Conservation (phyloP, 2,797 vertebrate genomes). For the Alca torda region DNA sequence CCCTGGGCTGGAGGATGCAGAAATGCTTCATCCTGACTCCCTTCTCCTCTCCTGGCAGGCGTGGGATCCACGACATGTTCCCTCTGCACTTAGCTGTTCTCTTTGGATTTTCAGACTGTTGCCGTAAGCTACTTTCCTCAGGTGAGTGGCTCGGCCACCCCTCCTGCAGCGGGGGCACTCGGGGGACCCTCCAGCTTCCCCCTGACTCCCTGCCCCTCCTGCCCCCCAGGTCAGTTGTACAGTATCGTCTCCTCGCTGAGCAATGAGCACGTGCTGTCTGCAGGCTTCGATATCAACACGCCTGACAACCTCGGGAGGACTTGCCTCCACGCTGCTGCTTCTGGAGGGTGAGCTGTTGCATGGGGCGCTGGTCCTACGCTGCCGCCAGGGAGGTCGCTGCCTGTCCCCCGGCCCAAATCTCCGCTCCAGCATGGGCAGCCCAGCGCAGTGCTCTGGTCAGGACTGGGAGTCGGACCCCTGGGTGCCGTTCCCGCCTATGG, state of each 20-base stretch:
- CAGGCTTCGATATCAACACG: constrained; percentile 97
- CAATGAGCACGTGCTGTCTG: constrained; percentile 94
- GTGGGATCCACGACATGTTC: constrained; percentile 95
- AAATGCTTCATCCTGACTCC: neutral
- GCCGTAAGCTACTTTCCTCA: constrained; percentile 99
- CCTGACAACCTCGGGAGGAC: constrained; percentile 96
- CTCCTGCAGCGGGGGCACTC: accelerated
- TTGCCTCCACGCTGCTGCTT: constrained; percentile 98
- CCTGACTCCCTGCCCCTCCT: neutral
- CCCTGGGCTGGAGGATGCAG: neutral
- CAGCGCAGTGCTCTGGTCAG: neutral
- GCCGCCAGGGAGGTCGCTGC: accelerated
- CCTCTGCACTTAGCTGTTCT: constrained; percentile 97
- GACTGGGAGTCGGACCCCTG: neutral
- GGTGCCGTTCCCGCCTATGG: neutral
- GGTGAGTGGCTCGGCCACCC: constrained; percentile 67
- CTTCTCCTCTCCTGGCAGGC: constrained; percentile 68
- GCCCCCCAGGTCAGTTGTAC: constrained; percentile 92
- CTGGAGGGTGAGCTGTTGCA: constrained; percentile 85
- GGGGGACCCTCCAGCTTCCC: neutral
- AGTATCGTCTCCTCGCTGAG: constrained; percentile 98
- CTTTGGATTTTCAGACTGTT: constrained; percentile 98
- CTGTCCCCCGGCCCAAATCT: no score
- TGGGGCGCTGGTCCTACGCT: accelerated
- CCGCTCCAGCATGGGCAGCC: neutral